phyloP scores from a whole-genome alignment of 2,797 vertebrate genomes.

The Alosa sapidissima region DNA sequence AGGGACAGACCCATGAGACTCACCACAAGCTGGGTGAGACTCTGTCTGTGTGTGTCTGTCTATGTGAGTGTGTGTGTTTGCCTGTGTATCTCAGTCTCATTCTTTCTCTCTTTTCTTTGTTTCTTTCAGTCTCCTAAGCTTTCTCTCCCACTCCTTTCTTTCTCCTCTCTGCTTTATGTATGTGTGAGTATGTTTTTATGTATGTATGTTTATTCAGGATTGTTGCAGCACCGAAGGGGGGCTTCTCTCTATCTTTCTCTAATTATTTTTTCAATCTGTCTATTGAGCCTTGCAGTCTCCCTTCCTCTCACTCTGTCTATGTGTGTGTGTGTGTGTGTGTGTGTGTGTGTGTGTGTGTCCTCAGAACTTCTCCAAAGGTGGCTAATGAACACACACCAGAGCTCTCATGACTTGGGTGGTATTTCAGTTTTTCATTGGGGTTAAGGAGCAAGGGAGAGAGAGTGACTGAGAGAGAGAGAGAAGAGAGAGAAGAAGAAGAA shows the following conservation, averaged over 20 bases:
- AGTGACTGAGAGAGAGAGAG: background rate
- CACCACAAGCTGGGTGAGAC: background rate
- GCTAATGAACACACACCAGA: background rate
- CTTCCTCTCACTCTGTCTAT: background rate
- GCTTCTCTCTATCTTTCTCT: background rate
- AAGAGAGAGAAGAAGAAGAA: background rate
- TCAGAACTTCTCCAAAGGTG: slow-evolving; percentile 27
- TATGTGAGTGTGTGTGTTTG: background rate
- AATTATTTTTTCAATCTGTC: background rate
- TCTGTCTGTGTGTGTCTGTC: slow-evolving; percentile 7
- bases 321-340: background rate
- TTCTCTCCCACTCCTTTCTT: background rate
- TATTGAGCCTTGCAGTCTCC: background rate
- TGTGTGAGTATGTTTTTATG: background rate
- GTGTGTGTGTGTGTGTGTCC: background rate
- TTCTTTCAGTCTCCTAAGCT: background rate
- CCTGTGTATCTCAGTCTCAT: background rate
- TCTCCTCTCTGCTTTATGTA: background rate
- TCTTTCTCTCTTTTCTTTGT: background rate
- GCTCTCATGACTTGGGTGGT: slow-evolving; percentile 4
- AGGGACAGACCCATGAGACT: background rate
- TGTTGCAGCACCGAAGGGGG: background rate
- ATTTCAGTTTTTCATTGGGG: slow-evolving; percentile 6
- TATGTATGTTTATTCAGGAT: background rate
- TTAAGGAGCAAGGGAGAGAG: background rate